Evolutionary conservation across 2,113 vertebrate species (phyloP).

Genomic region (Bothrops jararaca): DNA sequence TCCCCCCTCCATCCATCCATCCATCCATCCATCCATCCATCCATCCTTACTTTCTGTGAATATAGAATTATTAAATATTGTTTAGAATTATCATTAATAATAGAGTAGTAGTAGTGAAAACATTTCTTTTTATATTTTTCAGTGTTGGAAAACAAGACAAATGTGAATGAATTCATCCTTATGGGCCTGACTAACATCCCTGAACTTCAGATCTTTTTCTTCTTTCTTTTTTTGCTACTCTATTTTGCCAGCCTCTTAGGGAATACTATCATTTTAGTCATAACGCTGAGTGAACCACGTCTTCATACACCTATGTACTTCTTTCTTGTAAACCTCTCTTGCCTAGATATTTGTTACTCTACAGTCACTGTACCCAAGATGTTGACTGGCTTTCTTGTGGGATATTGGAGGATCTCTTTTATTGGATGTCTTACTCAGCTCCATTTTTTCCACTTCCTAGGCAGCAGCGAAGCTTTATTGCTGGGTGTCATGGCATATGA

Average conservation of each 20-base stretch:
- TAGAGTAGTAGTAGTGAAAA: too few species aligned
- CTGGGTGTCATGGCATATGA: constrained; percentile 49
- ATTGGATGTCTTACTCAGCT: constrained; percentile 44
- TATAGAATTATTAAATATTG: too few species aligned
- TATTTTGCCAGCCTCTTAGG: constrained; percentile 30
- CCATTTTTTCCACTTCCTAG: constrained; percentile 48
- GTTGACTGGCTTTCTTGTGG: constrained; percentile 38
- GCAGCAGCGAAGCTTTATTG: constrained; percentile 47
- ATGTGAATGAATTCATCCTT: constrained; percentile 26
- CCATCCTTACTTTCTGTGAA: too few species aligned
- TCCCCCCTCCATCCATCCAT: too few species aligned
- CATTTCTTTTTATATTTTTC: not conserved
- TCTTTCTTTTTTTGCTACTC: constrained; percentile 33
- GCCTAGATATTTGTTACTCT: constrained; percentile 48
- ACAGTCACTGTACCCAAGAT: constrained; percentile 51
- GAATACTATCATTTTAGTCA: constrained; percentile 41
- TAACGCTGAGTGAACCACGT: constrained; percentile 25
- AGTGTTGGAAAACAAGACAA: constrained; percentile 27
- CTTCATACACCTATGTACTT: constrained; percentile 61
- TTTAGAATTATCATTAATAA: too few species aligned
- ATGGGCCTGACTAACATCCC: not conserved
- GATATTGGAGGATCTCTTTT: constrained; percentile 32
- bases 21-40: too few species aligned
- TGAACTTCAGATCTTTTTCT: constrained; percentile 7
- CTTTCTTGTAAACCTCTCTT: constrained; percentile 55